Base-by-base conservation (phyloP, 2,797 vertebrate species). In the Coilia nasus region DNA sequence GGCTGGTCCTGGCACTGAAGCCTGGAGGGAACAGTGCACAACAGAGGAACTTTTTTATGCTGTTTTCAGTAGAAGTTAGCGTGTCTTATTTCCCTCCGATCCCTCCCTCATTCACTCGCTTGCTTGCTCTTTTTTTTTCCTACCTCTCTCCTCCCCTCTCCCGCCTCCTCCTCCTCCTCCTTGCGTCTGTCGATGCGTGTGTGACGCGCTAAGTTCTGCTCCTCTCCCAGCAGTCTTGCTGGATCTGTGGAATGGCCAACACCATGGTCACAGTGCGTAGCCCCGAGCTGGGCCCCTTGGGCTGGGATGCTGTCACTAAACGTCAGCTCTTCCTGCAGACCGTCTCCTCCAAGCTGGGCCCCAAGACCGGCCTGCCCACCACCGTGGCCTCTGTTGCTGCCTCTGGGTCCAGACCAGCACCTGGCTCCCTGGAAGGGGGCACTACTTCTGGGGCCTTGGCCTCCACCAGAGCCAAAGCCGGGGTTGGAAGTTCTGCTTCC, bases 311-410 rank as follows among this genome's bases (percentile, higher is more conserved):
- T 11, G 91, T 93, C 87, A 89, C 90, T 94, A 93, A 95, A 90
- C 92, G 85, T 56, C 89, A 91, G 81, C 88, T 93, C 82, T 93
- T 95, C 83, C 88, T 94, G 14, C 95, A 96, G 95, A 93, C 90
- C 46, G 90, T 93, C 64, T 93, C 95, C 56, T 93, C 94, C 88
- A 93, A 94, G 86, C 85, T 90, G 88, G 92, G 91, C 80, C 91
- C 93, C 23, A 50, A n/a, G 9, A 80, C 85, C 84, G 89, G 90
- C 86, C 90, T 67, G 75, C 92, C 82, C 81, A 89, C 83, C 15
- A 88, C 84, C 81, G 88, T 86, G 46, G 19, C 59, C 78, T 81
- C 88, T 0, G 88, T 35, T 46, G 75, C 84, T 0, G 89, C 86
- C 84, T 88, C 88, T 87, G 89, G 6, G 23, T 88, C 46, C 87